Conservation (phyloP, 2,113 vertebrate genomes). For the Daubentonia madagascariensis region DNA sequence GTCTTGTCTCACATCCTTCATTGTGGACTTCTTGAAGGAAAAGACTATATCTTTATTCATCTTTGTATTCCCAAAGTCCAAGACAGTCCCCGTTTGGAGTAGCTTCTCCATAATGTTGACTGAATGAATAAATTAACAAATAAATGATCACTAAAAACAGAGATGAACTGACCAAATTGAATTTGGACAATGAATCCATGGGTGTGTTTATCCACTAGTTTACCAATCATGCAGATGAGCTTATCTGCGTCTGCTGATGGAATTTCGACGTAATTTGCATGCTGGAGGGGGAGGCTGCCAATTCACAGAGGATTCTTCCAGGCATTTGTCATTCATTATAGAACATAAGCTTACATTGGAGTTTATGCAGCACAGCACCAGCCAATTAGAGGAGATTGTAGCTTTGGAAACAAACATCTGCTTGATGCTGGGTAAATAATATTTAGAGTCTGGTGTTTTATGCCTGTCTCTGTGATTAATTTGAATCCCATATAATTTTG, state of each 20-base stretch:
- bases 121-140: constrained; percentile 42
- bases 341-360: constrained; percentile 60
- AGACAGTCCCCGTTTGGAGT: not conserved
- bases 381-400: constrained; percentile 73
- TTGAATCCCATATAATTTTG: constrained; percentile 57
- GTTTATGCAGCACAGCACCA: constrained; percentile 26
- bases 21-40: not conserved
- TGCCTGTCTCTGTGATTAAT: constrained; percentile 62
- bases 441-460: constrained; percentile 70
- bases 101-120: not conserved
- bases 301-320: constrained; percentile 53
- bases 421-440: constrained; percentile 71
- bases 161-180: constrained; percentile 45
- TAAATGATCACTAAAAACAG: constrained; percentile 35
- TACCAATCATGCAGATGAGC: constrained; percentile 63
- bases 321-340: constrained; percentile 74
- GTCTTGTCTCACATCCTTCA: not conserved
- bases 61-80: not conserved
- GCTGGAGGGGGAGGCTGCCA: constrained; percentile 52
- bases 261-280: constrained; percentile 52
- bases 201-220: constrained; percentile 49
- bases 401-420: constrained; percentile 77
- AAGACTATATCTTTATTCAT: not conserved
- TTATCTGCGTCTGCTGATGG: not conserved
- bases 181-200: constrained; percentile 57